These are phyloP conservation scores for Margaritifera margaritifera DNA, from an alignment of 2,888 invertebrate species.

Conservation along the genomic window DNA sequence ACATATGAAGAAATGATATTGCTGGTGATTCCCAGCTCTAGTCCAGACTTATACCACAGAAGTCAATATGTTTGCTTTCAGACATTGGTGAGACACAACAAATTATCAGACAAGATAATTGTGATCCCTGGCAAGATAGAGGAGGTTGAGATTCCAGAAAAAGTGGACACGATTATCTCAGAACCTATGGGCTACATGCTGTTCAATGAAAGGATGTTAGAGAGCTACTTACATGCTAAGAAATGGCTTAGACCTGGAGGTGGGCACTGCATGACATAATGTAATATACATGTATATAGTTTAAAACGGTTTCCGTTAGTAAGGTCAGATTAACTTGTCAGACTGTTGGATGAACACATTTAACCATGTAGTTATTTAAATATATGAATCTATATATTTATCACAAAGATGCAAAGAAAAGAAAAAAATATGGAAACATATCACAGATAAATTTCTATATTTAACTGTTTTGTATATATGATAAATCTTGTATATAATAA, in stretches of 20 bases:
- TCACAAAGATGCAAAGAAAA: no score
- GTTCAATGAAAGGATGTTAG: slow-evolving; percentile 98
- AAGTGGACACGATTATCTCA: slow-evolving; percentile 96
- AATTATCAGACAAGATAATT: slow-evolving; percentile 87
- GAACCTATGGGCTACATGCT: slow-evolving; percentile 99
- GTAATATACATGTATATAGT: no score
- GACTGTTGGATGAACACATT: not conserved
- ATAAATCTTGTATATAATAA: no score
- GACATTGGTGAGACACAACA: slow-evolving; percentile 91
- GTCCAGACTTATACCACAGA: not conserved
- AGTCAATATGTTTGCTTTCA: slow-evolving; percentile 61
- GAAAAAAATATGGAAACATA: no score
- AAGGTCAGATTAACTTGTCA: no score
- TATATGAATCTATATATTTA: no score
- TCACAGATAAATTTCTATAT: no score
- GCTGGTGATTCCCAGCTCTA: no score
- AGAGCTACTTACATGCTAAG: slow-evolving; percentile 98
- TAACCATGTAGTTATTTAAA: not conserved
- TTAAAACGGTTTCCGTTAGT: no score
- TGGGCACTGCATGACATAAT: slow-evolving; percentile 26
- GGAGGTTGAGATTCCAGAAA: slow-evolving; percentile 95
- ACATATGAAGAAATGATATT: no score
- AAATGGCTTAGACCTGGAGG: slow-evolving; percentile 91
- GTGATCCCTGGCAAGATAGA: slow-evolving; percentile 99
- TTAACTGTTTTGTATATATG: no score